Base-by-base conservation (phyloP, 2,888 invertebrate genomes). In the Protonemura montana region DNA sequence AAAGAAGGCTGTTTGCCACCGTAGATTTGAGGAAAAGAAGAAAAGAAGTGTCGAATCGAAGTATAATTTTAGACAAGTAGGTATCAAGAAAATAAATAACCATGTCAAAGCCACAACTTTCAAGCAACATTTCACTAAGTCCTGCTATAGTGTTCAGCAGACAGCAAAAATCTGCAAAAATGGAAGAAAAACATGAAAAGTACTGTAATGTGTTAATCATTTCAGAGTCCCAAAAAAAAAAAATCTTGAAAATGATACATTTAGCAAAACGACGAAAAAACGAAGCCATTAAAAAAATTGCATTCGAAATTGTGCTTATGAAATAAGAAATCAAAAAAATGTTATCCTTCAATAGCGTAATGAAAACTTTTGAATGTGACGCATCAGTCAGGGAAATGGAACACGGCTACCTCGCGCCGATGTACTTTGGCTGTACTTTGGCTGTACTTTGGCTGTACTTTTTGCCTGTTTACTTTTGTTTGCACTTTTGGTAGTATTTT, bases 141-240 rank as follows among this genome's bases (percentile, higher is more conserved):
- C 84, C 84, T 84, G 84, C 59, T 59, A 25, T 84, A 84, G 84
- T 84, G 84, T 28, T 84, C 84, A 84, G 84, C 84, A 84, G 84
- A 84, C 84, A 59, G 27, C 84, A 84, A 84, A 84, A 84, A 84
- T 84, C 84, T 84, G 84, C 84, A 84, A 84, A 84, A 84, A 84
- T 84, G 84, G 81, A 29, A 81, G 81, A 84, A 84, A 84, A 84
- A 59, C 84, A 84, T 84, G 28, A 84, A 84, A 27, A 83, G 35
- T 41, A 59, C 42, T 83, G 30, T 83, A n/a, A 78, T 78, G 26
- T 78, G 78, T n/a, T 35, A 83, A 83, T 26, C 16, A 35, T 26
- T 42, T n/a, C n/a, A 42, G 35, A 41, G 26, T 83, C 42, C 82
- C 82, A 6, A 26, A 83, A 83, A 82, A 82, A 27, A 10, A 30